phyloP scores from a whole-genome alignment of 2,797 vertebrate genomes.

The Sebastes steindachneri region DNA sequence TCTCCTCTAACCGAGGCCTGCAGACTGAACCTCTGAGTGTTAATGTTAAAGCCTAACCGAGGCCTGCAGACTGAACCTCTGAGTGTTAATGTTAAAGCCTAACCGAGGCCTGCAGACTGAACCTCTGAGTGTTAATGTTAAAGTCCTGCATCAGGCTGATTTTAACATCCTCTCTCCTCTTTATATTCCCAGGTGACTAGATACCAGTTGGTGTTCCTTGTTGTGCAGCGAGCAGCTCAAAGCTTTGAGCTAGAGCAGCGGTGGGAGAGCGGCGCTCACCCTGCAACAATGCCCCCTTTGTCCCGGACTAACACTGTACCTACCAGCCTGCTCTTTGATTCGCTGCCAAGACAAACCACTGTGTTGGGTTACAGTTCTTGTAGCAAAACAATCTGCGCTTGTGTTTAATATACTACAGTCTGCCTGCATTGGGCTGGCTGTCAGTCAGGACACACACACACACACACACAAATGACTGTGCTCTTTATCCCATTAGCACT shows the following conservation, averaged over 20 bases:
- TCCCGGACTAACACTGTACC: slow-evolving; percentile 86
- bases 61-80: no score
- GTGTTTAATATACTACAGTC: slow-evolving; percentile 90
- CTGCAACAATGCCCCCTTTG: slow-evolving; percentile 89
- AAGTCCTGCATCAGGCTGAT: slow-evolving; percentile 54
- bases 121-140: no score
- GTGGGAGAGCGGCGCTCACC: slow-evolving; percentile 83
- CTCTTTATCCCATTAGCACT: slow-evolving; percentile 81
- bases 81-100: neutral
- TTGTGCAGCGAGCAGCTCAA: slow-evolving; percentile 77
- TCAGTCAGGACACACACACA: slow-evolving; percentile 82
- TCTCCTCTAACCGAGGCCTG: neutral
- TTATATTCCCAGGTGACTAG: slow-evolving; percentile 78
- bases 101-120: neutral
- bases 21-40: neutral
- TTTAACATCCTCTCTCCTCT: slow-evolving; percentile 74
- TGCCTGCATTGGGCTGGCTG: slow-evolving; percentile 85
- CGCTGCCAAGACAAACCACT: slow-evolving; percentile 90
- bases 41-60: no score
- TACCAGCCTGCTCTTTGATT: slow-evolving; percentile 89
- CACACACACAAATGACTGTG: slow-evolving; percentile 3
- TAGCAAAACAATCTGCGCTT: slow-evolving; percentile 89
- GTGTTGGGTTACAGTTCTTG: slow-evolving; percentile 88
- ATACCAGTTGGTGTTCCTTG: slow-evolving; percentile 75
- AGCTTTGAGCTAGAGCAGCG: slow-evolving; percentile 78